These are phyloP conservation scores for Venusia cambrica DNA, from an alignment of 2,888 invertebrate species.

Conservation along the genomic window DNA sequence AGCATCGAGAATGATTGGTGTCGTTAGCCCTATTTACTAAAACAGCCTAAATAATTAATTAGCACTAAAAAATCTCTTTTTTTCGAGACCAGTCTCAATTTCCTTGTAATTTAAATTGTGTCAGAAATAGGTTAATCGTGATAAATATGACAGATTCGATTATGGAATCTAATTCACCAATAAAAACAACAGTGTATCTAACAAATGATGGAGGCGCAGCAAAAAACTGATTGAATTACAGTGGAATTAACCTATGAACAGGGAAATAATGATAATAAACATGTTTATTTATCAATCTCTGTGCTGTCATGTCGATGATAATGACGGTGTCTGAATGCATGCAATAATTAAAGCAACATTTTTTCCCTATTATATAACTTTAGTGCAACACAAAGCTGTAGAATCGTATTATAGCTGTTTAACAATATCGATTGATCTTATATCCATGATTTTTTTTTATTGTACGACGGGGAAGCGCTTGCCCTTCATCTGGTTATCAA, in stretches of 20 bases:
- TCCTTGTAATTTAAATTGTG: background rate
- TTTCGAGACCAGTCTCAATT: too few species aligned
- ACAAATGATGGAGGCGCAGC: constrained; percentile 5
- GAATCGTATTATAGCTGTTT: too few species aligned
- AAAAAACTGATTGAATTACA: constrained; percentile 21
- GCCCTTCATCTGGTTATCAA: too few species aligned
- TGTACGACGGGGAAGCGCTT: too few species aligned
- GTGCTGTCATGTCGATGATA: constrained; percentile 16
- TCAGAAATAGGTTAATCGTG: constrained; percentile 1
- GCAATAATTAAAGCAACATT: constrained; percentile 12
- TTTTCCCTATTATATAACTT: constrained; percentile 25
- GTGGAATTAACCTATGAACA: constrained; percentile 23
- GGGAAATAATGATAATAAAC: constrained; percentile 23
- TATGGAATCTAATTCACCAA: constrained; percentile 1
- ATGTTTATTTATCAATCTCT: constrained; percentile 20
- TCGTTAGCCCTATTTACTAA: too few species aligned
- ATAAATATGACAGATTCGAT: constrained; percentile 3
- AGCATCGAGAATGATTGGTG: too few species aligned
- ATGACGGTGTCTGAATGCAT: constrained; percentile 18
- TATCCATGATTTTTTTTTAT: too few species aligned
- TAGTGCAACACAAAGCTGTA: too few species aligned
- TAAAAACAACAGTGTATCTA: constrained; percentile 7
- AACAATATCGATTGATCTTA: too few species aligned
- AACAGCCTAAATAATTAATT: too few species aligned
- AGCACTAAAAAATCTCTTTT: too few species aligned